Evolutionary conservation across 2,797 vertebrate species (phyloP).

Genomic region (Alauda arvensis): DNA sequence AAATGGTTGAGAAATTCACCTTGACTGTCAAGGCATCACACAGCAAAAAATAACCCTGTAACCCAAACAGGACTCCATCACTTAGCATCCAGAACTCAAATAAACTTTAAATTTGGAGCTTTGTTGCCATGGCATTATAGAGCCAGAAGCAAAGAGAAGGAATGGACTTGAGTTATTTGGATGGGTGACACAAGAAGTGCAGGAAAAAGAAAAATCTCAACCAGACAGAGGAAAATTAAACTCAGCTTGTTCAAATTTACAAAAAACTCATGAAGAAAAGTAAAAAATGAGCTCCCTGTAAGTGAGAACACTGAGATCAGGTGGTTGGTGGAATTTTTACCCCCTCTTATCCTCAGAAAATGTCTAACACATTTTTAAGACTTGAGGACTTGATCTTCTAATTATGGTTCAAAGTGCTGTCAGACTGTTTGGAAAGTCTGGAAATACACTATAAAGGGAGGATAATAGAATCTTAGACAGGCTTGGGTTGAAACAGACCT

Average conservation of each 20-base stretch:
- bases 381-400: background rate
- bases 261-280: background rate
- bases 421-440: background rate
- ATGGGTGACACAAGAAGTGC: background rate
- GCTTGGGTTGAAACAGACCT: background rate
- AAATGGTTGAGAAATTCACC: background rate
- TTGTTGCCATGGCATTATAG: background rate
- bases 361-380: background rate
- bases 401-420: background rate
- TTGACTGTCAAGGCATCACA: background rate
- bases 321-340: accelerated
- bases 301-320: background rate
- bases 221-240: background rate
- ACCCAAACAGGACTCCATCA: background rate
- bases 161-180: background rate
- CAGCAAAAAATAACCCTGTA: background rate
- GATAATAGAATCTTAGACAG: background rate
- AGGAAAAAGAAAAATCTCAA: background rate
- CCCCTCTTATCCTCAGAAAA: background rate
- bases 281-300: background rate
- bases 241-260: background rate
- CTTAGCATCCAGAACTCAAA: background rate
- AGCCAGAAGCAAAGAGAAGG: background rate
- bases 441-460: background rate
- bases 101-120: background rate